Evolutionary conservation across 2,797 vertebrate species (phyloP), one percentile per base, ranked within the genome.

Genomic region (Coregonus suidteri): DNA sequence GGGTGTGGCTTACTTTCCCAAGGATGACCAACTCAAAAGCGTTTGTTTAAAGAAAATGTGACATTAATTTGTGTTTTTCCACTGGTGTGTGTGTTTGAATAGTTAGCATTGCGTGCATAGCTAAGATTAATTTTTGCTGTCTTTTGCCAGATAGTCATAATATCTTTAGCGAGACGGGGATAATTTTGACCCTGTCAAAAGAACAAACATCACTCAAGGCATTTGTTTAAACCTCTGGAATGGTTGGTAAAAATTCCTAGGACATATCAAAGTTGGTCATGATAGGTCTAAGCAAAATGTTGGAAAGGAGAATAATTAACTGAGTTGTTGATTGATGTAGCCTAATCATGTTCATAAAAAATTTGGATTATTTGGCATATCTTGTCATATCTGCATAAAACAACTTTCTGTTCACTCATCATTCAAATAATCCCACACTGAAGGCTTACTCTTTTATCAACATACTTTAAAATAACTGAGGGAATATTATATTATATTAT

Each of bases 41-140:
- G 0, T 59, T 6, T 59, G 18, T 34, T 9, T 9, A 37, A 51
- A 77, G 20, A 15, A 18, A 31, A 34, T 30, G 4, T 66, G 65
- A 25, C 3, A 56, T 54, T 54, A 2, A 76, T 56, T 35, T 79
- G 34, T 71, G 64, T 75, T 73, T 37, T 34, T 64, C 75, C 35
- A n/a, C 37, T 25, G 13, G 15, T 53, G 34, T 67, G 54, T 71
- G 34, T 73, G 35, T 71, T 41, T 77, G 75, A 62, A 71, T 77
- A 51, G 68, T 47, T 68, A 47, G 41, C 47, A 37, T 66, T 35
- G n/a, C 37, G 25, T 3, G 1, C 30, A 76, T 71, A 73, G 16
- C 59, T 65, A 13, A 65, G n/a, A 41, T 78, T 13, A 53, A 41
- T 7, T 14, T 51, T 37, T 31, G 30, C 16, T 65, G 56, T n/a